A percentile compares a stretch with the other conserved stretches of the same genome.
phyloP scores from a whole-genome alignment of 2,797 vertebrate species.

The Leuciscus waleckii region DNA sequence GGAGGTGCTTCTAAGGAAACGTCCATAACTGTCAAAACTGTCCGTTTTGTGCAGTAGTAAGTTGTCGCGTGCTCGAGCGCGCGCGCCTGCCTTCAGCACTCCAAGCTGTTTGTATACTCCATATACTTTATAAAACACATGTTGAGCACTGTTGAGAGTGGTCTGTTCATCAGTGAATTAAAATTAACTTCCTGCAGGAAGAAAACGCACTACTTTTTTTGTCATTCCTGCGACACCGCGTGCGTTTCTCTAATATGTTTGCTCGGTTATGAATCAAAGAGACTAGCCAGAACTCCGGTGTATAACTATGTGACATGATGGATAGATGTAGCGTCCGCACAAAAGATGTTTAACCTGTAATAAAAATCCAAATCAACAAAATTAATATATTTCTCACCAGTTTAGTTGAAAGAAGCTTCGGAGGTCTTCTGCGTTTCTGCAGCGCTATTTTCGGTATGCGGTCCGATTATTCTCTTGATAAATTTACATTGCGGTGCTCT shows the following conservation, averaged over 20 bases:
- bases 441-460: background rate
- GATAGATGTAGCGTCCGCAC: background rate
- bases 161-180: background rate
- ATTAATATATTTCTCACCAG: conserved; percentile 41
- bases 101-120: background rate
- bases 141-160: background rate
- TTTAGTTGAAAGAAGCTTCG: conserved; percentile 29
- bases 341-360: conserved; percentile 59
- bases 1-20: background rate
- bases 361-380: background rate
- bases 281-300: background rate
- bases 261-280: background rate
- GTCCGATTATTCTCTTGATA: background rate
- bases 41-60: conserved; percentile 1
- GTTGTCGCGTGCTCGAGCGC: conserved; percentile 9
- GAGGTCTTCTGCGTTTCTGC: background rate
- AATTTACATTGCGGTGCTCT: conserved; percentile 52
- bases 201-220: background rate
- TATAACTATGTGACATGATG: conserved; percentile 36
- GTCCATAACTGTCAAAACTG: background rate
- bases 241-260: background rate
- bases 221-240: background rate
- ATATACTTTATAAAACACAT: conserved; percentile 13
- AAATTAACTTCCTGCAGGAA: background rate
- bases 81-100: background rate